A percentile compares a stretch with the other conserved stretches of the same genome.
Conservation (phyloP, 1,140 invertebrate species). For the Planococcus citri region DNA sequence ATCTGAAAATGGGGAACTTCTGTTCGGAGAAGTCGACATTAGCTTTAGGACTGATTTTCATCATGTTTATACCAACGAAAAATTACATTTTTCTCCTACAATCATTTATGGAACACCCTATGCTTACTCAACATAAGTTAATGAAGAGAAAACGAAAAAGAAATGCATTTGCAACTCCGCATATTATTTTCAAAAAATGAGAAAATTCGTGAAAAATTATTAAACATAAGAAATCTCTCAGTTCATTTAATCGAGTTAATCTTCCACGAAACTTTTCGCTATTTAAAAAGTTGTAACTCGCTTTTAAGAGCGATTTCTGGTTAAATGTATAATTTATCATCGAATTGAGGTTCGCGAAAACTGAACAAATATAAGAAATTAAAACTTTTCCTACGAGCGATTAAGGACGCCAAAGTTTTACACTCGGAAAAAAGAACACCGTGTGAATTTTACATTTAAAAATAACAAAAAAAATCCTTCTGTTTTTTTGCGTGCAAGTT, state of each 20-base stretch:
- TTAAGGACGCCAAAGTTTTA: not conserved
- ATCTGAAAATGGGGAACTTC: too few relatives aligned
- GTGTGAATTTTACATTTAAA: not conserved
- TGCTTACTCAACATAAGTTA: too few relatives aligned
- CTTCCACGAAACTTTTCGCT: not conserved
- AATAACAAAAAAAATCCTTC: not conserved
- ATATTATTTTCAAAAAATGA: too few relatives aligned
- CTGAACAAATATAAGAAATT: not conserved
- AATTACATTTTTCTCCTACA: too few relatives aligned
- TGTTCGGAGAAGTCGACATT: too few relatives aligned
- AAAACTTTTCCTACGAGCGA: not conserved
- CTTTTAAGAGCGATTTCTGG: not conserved
- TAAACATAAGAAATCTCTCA: not conserved
- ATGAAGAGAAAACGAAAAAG: too few relatives aligned
- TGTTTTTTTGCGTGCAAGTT: too few relatives aligned
- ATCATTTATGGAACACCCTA: too few relatives aligned
- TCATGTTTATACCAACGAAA: too few relatives aligned
- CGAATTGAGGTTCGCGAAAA: not conserved
- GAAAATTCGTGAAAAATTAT: not conserved
- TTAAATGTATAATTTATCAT: not conserved
- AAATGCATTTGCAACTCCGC: too few relatives aligned
- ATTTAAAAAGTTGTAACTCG: not conserved
- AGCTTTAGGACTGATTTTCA: too few relatives aligned
- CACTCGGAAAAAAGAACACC: not conserved
- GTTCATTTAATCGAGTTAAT: conserved; percentile 4